phyloP scores from a whole-genome alignment of 2,113 vertebrate genomes.

The Brachirus orientalis region DNA sequence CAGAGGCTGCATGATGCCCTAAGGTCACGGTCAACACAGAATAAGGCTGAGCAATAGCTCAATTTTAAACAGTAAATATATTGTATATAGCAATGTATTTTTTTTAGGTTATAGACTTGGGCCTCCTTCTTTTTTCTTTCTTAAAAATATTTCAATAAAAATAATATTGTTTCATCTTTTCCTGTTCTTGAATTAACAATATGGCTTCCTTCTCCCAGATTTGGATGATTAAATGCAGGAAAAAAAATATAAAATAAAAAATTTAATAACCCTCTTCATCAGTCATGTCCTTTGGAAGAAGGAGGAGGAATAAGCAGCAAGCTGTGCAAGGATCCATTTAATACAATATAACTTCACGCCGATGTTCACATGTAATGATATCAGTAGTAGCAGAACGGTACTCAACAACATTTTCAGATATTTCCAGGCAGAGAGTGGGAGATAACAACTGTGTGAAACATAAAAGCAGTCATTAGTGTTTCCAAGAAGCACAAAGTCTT shows the following conservation, averaged over 20 bases:
- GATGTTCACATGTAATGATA: constrained; percentile 24
- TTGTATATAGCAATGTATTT: too few relatives aligned
- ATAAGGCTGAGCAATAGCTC: not conserved
- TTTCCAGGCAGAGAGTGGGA: constrained; percentile 10
- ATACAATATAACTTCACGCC: constrained; percentile 29
- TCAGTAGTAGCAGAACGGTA: constrained; percentile 21
- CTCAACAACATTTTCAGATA: constrained; percentile 27
- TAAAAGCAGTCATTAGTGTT: constrained; percentile 37
- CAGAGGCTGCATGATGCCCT: not conserved
- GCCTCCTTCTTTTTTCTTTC: too few relatives aligned
- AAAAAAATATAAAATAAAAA: too few relatives aligned
- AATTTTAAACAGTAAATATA: too few relatives aligned
- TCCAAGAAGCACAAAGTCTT: not conserved
- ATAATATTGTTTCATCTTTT: too few relatives aligned
- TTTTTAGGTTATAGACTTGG: too few relatives aligned
- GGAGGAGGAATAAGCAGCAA: not conserved
- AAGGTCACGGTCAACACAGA: not conserved
- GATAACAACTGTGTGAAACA: constrained; percentile 13
- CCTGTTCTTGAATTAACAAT: too few relatives aligned
- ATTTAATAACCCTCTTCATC: not conserved
- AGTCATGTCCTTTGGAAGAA: not conserved
- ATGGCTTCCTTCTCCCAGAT: too few relatives aligned
- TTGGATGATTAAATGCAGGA: too few relatives aligned
- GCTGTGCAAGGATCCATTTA: constrained; percentile 30
- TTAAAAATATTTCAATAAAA: too few relatives aligned